Percentiles rank a stretch among this genome's conserved stretches.
These are phyloP conservation scores for Arrhamphus sclerolepis DNA, from an alignment of 2,797 vertebrate genomes.

Conservation along the genomic window DNA sequence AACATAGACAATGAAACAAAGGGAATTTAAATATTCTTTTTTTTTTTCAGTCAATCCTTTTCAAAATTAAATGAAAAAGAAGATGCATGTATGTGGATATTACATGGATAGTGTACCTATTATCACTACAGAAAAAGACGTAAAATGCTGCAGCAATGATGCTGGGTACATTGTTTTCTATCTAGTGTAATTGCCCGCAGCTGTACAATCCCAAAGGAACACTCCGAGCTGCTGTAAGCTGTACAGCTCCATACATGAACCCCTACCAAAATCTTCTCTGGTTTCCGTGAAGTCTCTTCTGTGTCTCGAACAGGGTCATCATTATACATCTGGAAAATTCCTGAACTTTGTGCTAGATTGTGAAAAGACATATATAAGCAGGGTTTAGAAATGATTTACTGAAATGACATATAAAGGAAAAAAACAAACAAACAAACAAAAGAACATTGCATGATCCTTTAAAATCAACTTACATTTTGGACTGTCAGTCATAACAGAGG, in stretches of 20 bases:
- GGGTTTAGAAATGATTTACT: not conserved
- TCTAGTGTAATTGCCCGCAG: too few relatives aligned
- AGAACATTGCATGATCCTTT: not conserved
- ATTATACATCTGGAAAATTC: slow-evolving; percentile 56
- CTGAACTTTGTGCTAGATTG: slow-evolving; percentile 61
- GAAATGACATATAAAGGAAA: not conserved
- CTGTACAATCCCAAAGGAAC: too few relatives aligned
- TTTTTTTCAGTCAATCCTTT: not conserved
- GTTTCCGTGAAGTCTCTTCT: slow-evolving; percentile 23
- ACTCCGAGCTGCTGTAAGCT: not conserved
- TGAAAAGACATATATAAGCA: slow-evolving; percentile 30
- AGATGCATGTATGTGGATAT: not conserved
- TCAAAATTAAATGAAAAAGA: not conserved
- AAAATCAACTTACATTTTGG: slow-evolving; percentile 63
- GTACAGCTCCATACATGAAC: not conserved
- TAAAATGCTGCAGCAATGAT: not conserved
- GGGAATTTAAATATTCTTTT: not conserved
- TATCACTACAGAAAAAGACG: too few relatives aligned
- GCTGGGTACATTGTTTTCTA: not conserved
- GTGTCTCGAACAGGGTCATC: slow-evolving; percentile 44
- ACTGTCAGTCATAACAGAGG: slow-evolving; percentile 26
- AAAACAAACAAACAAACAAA: too few relatives aligned
- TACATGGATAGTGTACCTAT: too few relatives aligned
- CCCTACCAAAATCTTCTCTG: slow-evolving; percentile 54
- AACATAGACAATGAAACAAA: not conserved